Base-by-base conservation (phyloP, 2,888 invertebrate genomes). In the Drosophila gaucha region DNA sequence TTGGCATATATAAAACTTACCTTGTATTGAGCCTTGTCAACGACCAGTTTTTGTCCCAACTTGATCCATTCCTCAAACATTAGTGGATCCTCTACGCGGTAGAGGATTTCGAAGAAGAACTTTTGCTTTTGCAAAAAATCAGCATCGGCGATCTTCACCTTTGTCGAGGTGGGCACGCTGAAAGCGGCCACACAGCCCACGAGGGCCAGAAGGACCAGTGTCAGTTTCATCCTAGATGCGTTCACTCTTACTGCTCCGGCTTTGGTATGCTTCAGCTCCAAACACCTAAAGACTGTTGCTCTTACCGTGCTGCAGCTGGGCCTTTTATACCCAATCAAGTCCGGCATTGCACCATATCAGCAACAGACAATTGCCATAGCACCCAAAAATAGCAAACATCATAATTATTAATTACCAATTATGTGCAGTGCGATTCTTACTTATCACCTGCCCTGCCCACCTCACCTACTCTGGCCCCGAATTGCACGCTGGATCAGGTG, bases 41-140 rank as follows among this genome's bases (percentile, higher is more conserved):
- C 33, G 3, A 75, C 43, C 18, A 89, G 63, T 0, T 77, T 63
- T 3, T 67, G 51, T 31, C 89, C 90, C 6, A 67, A 3, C 49
- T 90, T 90, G 68, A 90, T 87, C 44, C 51, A 89, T 67, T 90
- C 89, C 52, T 90, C 90, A 66, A 90, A 90, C 52, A 74, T 66
- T 20, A 89, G 58, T 3, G 88, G 88, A 55, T 89, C 89, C 33
- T 83, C 86, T 0, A 83, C 22, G 26, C 86, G 86, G 57, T 89
- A 67, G 5, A 85, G 12, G 10, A 90, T 86, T 66, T 90, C 89
- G 18, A 83, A 78, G 3, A 90, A 33, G 76, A 90, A 90, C 70
- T 86, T 86, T 58, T 90, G 90, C 65, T 71, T 89, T 1, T 46
- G 39, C 68, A 90, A 63, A 69, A 76, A 89, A 3, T 68, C 77